Evolutionary conservation across 2,113 vertebrate species (phyloP), one percentile per base, ranked within the genome.

Genomic region (Tachuris rubrigastra): DNA sequence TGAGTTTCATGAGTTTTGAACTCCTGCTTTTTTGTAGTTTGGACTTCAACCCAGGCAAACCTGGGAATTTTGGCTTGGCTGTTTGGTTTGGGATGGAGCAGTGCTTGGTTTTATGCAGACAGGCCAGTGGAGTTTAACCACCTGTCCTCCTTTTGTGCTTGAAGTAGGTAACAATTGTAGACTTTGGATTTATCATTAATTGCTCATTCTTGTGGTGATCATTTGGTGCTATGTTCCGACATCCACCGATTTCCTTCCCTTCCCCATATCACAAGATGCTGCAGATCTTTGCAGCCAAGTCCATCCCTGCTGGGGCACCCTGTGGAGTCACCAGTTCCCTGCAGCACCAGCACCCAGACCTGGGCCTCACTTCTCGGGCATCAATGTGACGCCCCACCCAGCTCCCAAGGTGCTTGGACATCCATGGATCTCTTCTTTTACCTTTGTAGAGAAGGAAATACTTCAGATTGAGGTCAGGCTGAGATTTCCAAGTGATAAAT

Each of bases 161-260:
- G 0, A 33, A 33, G 6, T 42, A 50, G 63, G 85, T 63, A 84
- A 71, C 8, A 56, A 67, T 6, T 1, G 10, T 24, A 75, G 44
- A 10, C 67, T 77, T 80, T 22, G 59, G 28, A 33, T 55, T 77
- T 59, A 30, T 44, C 25, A 6, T 44, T 14, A 66, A 33, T 65
- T 41, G 7, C 28, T 80, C 5, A 0, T 14, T 13, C 30, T 39
- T 66, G 19, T 3, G 3, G 30, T 0, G 3, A 55, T 52, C 14
- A 6, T 24, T 68, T n/a, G 27, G 35, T 6, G 23, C n/a, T 30
- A 5, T 14, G 4, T 14, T 44, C 16, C 2, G 6, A 25, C 0
- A 0, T 20, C 0, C 4, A 55, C 18, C 24, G 41, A 52, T 90
- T 89, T 85, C 52, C 49, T 85, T 39, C 10, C 19, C 31, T 75